Percentiles rank a stretch among this genome's conserved stretches.
These are phyloP conservation scores for Drosophila seclusa DNA, from an alignment of 2,888 invertebrate genomes.

Conservation along the genomic window DNA sequence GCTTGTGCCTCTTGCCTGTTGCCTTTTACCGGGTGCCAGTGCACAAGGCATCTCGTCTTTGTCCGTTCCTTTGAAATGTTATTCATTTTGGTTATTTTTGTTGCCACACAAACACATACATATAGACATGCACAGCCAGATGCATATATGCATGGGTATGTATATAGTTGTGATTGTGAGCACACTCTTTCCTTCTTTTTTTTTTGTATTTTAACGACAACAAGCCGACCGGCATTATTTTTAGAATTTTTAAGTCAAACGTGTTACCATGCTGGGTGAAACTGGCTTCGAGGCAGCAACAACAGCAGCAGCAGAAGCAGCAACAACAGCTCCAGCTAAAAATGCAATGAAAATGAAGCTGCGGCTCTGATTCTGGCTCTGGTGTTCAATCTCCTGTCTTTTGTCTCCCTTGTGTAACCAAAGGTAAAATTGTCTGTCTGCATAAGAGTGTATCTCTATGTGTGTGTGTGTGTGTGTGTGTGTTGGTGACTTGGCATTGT, in stretches of 20 bases:
- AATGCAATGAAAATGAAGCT: conserved; percentile 72
- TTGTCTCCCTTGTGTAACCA: conserved; percentile 55
- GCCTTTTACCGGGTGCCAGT: conserved; percentile 26
- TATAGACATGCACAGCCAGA: conserved; percentile 29
- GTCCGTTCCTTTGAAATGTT: conserved; percentile 68
- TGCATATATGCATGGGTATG: conserved; percentile 34
- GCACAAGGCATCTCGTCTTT: conserved; percentile 52
- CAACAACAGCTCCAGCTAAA: conserved; percentile 56
- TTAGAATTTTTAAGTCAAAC: conserved; percentile 82
- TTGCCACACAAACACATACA: conserved; percentile 40
- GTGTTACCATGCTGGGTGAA: conserved; percentile 82
- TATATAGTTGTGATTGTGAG: conserved; percentile 52
- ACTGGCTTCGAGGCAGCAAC: conserved; percentile 68
- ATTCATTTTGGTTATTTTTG: conserved; percentile 74
- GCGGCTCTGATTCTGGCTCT: conserved; percentile 50
- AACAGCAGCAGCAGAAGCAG: conserved; percentile 44
- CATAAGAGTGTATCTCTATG: conserved; percentile 13
- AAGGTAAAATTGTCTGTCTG: conserved; percentile 52
- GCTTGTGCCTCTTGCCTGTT: conserved; percentile 9
- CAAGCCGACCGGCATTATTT: conserved; percentile 83
- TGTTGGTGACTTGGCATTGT: conserved; percentile 68
- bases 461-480: conserved; percentile 40
- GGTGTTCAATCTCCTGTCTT: conserved; percentile 45
- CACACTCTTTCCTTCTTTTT: conserved; percentile 55
- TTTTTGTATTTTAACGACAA: conserved; percentile 67